Evolutionary conservation across 2,888 invertebrate genomes (phyloP), one percentile per base, ranked within the genome.

Genomic region (Drosophila siamana): DNA sequence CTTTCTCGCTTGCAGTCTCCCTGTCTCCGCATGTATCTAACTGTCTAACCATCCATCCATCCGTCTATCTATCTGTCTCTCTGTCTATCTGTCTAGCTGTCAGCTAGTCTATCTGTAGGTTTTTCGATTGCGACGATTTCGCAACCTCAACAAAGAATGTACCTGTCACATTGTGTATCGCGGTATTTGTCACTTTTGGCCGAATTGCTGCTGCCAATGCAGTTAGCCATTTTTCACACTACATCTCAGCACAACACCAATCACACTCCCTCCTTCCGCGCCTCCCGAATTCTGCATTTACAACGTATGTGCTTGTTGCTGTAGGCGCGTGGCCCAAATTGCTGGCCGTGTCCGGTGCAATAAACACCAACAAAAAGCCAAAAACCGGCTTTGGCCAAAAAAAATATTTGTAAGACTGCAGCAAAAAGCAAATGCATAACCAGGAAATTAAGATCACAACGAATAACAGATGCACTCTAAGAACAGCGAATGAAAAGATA

Each of bases 251-350:
- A 8, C 22, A 7, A 22, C 8, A n/a, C n/a, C n/a, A n/a, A n/a
- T n/a, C n/a, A n/a, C 36, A 11, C 33, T 0, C 41, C n/a, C 13
- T 15, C 26, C 11, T 13, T n/a, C 22, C 7, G 19, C 2, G 1
- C 28, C 2, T 4, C 33, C n/a, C 11, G 0, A 1, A 30, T 33
- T n/a, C 26, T 38, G 7, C 24, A 30, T 15, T 16, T 36, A 16
- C 33, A 30, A 30, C 59, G 22, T 63, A 59, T 56, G 44, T 59
- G 47, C 24, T 46, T 64, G 47, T 41, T 47, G 63, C 88, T 67
- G 85, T 87, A 86, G 85, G 89, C 85, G 89, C 85, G 74, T 89
- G 85, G 67, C 80, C 85, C 86, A 85, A 85, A 85, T 89, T 89
- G 77, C 72, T 48, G 65, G 19, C 69, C 60, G 65, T 82, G 81